Evolutionary conservation across 2,888 invertebrate species (phyloP), one percentile per base, ranked within the genome.

Genomic region (Metellina segmentata): DNA sequence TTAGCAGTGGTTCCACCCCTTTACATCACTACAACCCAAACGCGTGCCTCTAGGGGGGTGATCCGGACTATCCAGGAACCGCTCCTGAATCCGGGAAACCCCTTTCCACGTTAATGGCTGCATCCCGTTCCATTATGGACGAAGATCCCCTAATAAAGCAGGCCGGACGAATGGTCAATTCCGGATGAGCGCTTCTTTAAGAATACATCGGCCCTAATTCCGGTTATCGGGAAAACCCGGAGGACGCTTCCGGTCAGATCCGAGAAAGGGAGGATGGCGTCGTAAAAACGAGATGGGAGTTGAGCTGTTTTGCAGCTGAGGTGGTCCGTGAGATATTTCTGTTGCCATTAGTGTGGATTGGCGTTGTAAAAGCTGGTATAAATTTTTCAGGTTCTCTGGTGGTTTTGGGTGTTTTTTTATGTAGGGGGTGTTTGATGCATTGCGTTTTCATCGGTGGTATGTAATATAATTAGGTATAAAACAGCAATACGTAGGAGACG

Each of bases 131-230:
- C 78, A 78, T 78, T 78, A 78, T 78, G 51, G 52, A 78, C n/a
- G 78, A n/a, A 78, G 78, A 78, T 78, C 52, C 78, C 34, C 78
- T 78, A 51, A 78, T 78, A 78, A 78, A 78, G 52, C 78, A 61
- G 61, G 11, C 61, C 61, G 61, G 61, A 34, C 34, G 34, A 34
- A 34, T 34, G 34, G 34, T 48, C 78, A 52, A 78, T 78, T 78
- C 78, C 20, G 78, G 78, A 78, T 78, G 51, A 52, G 52, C 78
- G 52, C 71, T 87, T 81, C 71, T 79, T 81, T 81, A 87, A 87
- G 79, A 79, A 81, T 79, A 72, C 51, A 81, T 74, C 81, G 78
- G 77, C 86, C 34, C 87, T 87, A 79, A 87, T 87, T 86, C 81
- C 81, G 61, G 53, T 61, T 87, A 87, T 87, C 87, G 20, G 70